Conservation (phyloP, 2,888 invertebrate genomes). For the Tethea ocularis region DNA sequence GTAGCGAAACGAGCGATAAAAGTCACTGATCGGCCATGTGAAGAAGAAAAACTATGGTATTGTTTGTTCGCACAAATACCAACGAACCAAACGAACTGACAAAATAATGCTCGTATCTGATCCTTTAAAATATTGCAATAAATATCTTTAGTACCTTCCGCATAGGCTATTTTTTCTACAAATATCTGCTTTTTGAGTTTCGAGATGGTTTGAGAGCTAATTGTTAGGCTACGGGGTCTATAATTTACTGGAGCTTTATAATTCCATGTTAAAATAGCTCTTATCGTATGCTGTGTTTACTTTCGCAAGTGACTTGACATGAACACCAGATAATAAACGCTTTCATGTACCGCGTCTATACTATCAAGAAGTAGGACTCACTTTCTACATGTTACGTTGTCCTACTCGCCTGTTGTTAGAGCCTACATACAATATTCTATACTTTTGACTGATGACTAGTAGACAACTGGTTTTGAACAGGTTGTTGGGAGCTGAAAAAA, state of each 20-base stretch:
- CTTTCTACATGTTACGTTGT: conserved; percentile 31
- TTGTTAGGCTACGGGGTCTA: not conserved
- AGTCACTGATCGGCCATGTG: not conserved
- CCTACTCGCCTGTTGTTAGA: conserved; percentile 1
- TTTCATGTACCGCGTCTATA: conserved; percentile 29
- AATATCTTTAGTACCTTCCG: not conserved
- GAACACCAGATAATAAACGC: conserved; percentile 35
- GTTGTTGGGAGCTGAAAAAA: not conserved
- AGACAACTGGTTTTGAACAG: not conserved
- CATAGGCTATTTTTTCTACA: not conserved
- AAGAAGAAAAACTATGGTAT: not conserved
- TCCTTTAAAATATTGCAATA: not conserved
- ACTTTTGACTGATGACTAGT: not conserved
- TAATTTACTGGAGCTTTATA: not conserved
- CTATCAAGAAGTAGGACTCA: conserved; percentile 32
- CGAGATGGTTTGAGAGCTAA: too few relatives aligned
- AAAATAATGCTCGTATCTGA: not conserved
- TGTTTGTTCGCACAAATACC: not conserved
- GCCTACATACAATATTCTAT: not conserved
- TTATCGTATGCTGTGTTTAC: conserved; percentile 22
- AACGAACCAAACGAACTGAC: not conserved
- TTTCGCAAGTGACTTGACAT: conserved; percentile 36
- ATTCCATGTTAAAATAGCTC: conserved; percentile 1
- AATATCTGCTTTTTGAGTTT: too few relatives aligned
- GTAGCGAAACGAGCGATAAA: too few relatives aligned